Evolutionary conservation across 2,113 vertebrate species (phyloP), one percentile per base, ranked within the genome.

Genomic region (Nannospalax galili): DNA sequence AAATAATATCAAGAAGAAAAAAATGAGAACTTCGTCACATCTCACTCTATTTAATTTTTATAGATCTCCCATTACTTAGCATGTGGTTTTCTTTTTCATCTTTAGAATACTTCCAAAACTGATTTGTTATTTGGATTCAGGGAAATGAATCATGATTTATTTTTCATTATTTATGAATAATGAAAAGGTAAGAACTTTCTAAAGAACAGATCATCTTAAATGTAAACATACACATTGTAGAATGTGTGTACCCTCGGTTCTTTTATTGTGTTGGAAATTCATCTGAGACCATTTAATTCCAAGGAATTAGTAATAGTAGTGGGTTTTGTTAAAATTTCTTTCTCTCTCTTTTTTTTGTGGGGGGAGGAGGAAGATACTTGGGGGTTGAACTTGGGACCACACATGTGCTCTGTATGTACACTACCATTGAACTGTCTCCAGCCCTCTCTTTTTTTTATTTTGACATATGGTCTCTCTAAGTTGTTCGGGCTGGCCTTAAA

Each of bases 81-180:
- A 73, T 84, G 84, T 69, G 67, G 22, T 92, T 96, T 84, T 72
- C 48, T 88, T 73, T 92, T 96, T 92, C 90, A 80, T 94, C 84
- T 96, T 95, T 60, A 92, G 80, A 95, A 92, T 75, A 84, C 32
- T 80, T 94, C 69, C 88, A 82, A 80, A 92, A 80, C 62, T 62
- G 65, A 94, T 75, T 95, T 91, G 52, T 86, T 94, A 40, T 84
- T 93, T 93, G 72, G 40, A 84, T 78, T 94, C 72, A 70, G 45
- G 42, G 56, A 73, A 82, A 45, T 82, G 7, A 74, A 19, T 85
- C 30, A 10, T 56, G 52, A 84, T 90, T 96, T 87, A 74, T 35
- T 96, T 92, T 95, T 90, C 17, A 56, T 92, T 88, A 74, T 67
- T 95, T 88, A 77, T 70, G 40, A 85, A 75, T 75, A 90, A 92